A percentile compares a stretch with the other conserved stretches of the same genome.
Evolutionary conservation across 2,888 invertebrate genomes (phyloP).

Genomic region (Spodoptera picta): DNA sequence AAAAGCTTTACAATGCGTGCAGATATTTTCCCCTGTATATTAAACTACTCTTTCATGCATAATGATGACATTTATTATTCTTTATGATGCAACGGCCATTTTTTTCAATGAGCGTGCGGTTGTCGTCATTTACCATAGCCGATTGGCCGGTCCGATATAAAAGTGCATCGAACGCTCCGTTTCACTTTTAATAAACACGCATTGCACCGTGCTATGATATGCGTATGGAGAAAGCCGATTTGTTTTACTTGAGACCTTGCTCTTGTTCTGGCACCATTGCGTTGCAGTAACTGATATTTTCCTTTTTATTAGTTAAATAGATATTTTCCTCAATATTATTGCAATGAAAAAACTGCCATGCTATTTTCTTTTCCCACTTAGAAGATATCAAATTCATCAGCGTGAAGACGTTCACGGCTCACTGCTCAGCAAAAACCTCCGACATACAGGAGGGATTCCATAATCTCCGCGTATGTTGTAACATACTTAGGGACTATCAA

Average conservation of each 20-base stretch:
- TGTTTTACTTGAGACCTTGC: slow-evolving; percentile 21
- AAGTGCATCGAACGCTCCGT: slow-evolving; percentile 57
- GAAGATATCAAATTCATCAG: not conserved
- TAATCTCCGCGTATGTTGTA: too few species aligned
- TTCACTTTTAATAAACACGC: slow-evolving; percentile 60
- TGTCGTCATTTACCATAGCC: slow-evolving; percentile 53
- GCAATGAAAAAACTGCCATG: not conserved
- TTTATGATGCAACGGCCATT: slow-evolving; percentile 52
- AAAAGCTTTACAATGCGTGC: not conserved
- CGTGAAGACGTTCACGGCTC: not conserved
- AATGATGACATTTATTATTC: not conserved
- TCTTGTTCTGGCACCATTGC: slow-evolving; percentile 6
- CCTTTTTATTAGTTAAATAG: too few species aligned
- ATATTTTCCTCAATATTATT: not conserved
- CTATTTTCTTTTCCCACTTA: not conserved
- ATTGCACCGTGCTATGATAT: slow-evolving; percentile 32
- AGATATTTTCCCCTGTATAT: not conserved
- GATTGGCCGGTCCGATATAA: slow-evolving; percentile 38
- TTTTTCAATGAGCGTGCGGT: slow-evolving; percentile 48
- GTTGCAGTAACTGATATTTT: not conserved
- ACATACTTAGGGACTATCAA: too few species aligned
- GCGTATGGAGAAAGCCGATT: slow-evolving; percentile 34
- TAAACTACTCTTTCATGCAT: not conserved
- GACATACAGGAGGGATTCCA: too few species aligned
- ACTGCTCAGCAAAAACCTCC: too few species aligned